Evolutionary conservation across 2,888 invertebrate species (phyloP).

Genomic region (Hyles lineata): DNA sequence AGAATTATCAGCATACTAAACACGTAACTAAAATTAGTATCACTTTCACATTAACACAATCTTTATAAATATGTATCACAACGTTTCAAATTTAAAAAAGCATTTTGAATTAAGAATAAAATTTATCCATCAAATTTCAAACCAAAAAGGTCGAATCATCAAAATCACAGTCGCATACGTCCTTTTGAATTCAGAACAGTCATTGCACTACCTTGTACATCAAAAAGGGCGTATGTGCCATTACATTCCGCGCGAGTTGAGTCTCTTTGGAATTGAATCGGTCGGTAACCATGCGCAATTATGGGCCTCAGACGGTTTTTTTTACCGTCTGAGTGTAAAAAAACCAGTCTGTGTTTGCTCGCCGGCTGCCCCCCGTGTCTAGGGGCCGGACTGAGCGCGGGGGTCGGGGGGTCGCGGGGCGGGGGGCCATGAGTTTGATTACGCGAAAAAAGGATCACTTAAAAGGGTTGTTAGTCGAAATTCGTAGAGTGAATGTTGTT

Average conservation of each 20-base stretch:
- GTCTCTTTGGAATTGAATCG: background rate
- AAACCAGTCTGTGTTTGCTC: background rate
- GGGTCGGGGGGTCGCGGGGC: background rate
- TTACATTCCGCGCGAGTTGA: background rate
- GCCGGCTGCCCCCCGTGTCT: background rate
- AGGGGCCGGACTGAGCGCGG: background rate
- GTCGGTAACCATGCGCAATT: background rate
- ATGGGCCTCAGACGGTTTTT: slow-evolving; percentile 3
- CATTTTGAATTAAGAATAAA: background rate
- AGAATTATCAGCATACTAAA: no score
- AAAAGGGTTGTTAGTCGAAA: background rate
- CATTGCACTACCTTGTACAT: background rate
- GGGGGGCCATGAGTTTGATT: background rate
- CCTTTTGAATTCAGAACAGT: background rate
- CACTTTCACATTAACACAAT: no score
- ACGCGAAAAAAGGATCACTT: background rate
- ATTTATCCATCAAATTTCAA: background rate
- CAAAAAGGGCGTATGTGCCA: background rate
- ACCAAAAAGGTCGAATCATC: background rate
- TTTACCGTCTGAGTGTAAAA: background rate
- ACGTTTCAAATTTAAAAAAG: background rate
- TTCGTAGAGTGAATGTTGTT: no score
- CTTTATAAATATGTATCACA: no score
- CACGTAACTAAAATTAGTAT: no score
- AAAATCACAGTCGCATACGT: background rate